A percentile compares a stretch with the other conserved stretches of the same genome.
These are phyloP conservation scores for Aphis gossypii DNA, from an alignment of 1,140 invertebrate genomes.

Conservation along the genomic window DNA sequence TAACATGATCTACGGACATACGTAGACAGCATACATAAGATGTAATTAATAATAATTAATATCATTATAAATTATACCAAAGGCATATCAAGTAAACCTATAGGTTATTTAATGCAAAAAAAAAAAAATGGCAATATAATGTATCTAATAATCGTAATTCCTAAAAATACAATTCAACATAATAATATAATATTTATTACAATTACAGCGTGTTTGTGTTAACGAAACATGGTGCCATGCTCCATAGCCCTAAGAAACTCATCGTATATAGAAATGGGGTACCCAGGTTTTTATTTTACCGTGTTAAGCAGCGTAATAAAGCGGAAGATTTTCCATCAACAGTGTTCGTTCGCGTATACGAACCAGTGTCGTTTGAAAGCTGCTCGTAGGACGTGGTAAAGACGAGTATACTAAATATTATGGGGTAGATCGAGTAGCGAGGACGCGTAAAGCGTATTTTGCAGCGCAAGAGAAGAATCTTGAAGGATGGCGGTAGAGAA, in stretches of 20 bases:
- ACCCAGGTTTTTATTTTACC: not conserved
- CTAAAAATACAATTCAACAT: not conserved
- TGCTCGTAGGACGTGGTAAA: not conserved
- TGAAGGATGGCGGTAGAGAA: not conserved
- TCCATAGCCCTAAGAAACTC: not conserved
- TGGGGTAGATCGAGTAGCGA: too few relatives aligned
- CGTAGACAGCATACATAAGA: constrained; percentile 3
- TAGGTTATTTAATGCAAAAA: too few relatives aligned
- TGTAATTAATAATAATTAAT: not conserved
- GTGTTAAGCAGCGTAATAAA: not conserved
- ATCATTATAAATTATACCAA: not conserved
- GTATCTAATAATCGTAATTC: not conserved
- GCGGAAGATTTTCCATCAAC: not conserved
- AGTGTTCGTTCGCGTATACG: not conserved
- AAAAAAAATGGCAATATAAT: not conserved
- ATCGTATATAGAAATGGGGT: not conserved
- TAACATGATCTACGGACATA: constrained; percentile 43
- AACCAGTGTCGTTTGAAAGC: not conserved
- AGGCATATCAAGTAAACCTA: too few relatives aligned
- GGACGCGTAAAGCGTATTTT: not conserved
- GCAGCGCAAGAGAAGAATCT: not conserved
- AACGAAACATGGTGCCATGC: too few relatives aligned
- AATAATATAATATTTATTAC: too few relatives aligned
- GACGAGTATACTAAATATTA: not conserved
- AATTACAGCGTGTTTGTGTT: not conserved